Conservation (phyloP, 1,140 invertebrate species). For the Drosophila orosa region DNA sequence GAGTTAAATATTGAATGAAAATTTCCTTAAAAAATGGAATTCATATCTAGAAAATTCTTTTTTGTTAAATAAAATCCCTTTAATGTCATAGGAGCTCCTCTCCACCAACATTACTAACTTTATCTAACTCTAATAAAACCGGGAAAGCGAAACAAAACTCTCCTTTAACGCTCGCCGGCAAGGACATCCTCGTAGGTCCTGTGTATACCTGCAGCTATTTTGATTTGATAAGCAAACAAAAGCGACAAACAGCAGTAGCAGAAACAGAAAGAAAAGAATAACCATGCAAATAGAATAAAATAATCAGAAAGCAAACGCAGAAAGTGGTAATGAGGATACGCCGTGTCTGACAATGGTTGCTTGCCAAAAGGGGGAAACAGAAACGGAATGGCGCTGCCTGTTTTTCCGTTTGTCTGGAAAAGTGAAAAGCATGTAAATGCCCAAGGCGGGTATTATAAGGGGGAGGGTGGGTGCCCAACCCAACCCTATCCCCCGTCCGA, state of each 20-base stretch:
- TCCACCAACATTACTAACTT: neutral
- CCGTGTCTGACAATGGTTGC: constrained; percentile 46
- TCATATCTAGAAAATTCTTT: neutral
- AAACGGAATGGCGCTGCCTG: constrained; percentile 13
- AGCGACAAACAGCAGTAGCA: constrained; percentile 21
- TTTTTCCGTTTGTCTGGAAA: constrained; percentile 62
- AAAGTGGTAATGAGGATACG: constrained; percentile 78
- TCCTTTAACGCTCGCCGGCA: neutral
- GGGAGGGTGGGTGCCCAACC: neutral
- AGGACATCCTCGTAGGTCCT: constrained; percentile 21
- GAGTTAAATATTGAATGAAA: neutral
- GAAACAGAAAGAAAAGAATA: constrained; percentile 26
- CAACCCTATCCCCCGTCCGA: neutral
- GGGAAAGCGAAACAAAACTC: constrained; percentile 2
- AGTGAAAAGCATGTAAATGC: constrained; percentile 79
- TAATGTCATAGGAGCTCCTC: neutral
- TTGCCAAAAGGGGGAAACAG: constrained; percentile 13
- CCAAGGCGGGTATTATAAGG: constrained; percentile 50
- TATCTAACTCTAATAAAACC: constrained; percentile 6
- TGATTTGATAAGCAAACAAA: constrained; percentile 58
- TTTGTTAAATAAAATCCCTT: neutral
- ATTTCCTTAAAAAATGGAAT: neutral
- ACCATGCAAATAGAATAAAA: constrained; percentile 67
- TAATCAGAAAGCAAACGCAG: constrained; percentile 71
- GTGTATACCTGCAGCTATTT: constrained; percentile 51